Conservation (phyloP, 2,797 vertebrate species). For the Gobio occitaniae region DNA sequence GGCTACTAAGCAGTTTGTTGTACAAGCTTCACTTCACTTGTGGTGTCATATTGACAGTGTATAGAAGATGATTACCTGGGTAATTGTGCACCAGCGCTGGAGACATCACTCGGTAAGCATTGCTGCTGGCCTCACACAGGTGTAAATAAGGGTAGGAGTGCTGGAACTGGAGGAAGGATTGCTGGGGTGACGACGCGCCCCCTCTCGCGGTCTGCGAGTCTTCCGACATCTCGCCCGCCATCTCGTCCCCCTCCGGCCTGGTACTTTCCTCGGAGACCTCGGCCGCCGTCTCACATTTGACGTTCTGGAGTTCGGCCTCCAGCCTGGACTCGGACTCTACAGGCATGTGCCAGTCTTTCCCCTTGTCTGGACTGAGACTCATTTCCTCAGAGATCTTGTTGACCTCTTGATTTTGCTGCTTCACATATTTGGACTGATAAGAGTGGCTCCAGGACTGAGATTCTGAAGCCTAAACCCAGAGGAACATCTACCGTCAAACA, state of each 20-base stretch:
- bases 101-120: constrained; percentile 91
- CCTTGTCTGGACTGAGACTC: constrained; percentile 87
- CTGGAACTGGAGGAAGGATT: constrained; percentile 96
- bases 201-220: constrained; percentile 88
- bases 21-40: neutral
- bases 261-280: constrained; percentile 78
- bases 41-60: neutral
- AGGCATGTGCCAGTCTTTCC: constrained; percentile 86
- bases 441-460: constrained; percentile 91
- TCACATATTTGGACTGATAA: constrained; percentile 92
- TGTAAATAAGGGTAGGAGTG: constrained; percentile 94
- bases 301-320: constrained; percentile 87
- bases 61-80: constrained; percentile 82
- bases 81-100: constrained; percentile 95
- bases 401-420: constrained; percentile 88
- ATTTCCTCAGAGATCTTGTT: constrained; percentile 89
- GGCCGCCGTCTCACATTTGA: constrained; percentile 81
- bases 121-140: constrained; percentile 91
- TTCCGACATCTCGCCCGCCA: constrained; percentile 84
- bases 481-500: constrained; percentile 75
- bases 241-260: constrained; percentile 81
- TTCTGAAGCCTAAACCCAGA: constrained; percentile 90
- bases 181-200: constrained; percentile 91
- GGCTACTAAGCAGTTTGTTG: neutral
- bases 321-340: constrained; percentile 77